Evolutionary conservation across 37 sponge, comb jelly and placozoan species (phyloP), one percentile per base, ranked within the genome.

Genomic region (Haliclona indistincta): DNA sequence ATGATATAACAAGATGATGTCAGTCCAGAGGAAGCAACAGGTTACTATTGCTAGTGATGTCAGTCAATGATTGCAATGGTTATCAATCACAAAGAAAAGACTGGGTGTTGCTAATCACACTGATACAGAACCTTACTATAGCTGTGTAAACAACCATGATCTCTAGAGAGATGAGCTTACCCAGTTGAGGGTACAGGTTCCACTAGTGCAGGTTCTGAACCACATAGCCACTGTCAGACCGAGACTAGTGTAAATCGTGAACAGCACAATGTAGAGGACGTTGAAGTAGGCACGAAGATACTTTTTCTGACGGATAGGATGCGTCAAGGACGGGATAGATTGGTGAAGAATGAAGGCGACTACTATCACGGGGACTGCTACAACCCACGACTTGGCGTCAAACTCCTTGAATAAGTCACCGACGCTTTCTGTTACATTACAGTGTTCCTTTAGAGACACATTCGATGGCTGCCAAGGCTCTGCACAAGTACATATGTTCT

Each of bases 301-400:
- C 49, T 66, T 58, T 74, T 94, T 94, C 54, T 76, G 63, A 26
- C 36, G 49, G 38, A 90, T 61, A 23, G 91, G 92, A 37, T 87
- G 84, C 0, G 85, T 80, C 3, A 94, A 80, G 7, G 95, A 76
- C 11, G 95, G 84, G 11, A 94, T 87, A 15, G 81, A 88, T 35
- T 84, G 84, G 45, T 94, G 95, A 0, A 86, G 43, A 41, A 91
- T 86, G 34, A 78, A 80, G 53, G 95, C 93, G 45, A 87, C 91
- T 35, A 87, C 80, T 32, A 86, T 71, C 38, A 94, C 81, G 0
- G 95, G 95, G 7, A 87, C 70, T 5, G 83, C 84, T 0, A 69
- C 56, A 32, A 94, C 22, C 92, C 92, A 94, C 40, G 80, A 63
- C 29, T 32, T 68, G 19, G 43, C 17, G 51, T 87, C 74, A 68